These are phyloP conservation scores for Lycia hirtaria DNA, from an alignment of 2,888 invertebrate genomes.

Conservation along the genomic window DNA sequence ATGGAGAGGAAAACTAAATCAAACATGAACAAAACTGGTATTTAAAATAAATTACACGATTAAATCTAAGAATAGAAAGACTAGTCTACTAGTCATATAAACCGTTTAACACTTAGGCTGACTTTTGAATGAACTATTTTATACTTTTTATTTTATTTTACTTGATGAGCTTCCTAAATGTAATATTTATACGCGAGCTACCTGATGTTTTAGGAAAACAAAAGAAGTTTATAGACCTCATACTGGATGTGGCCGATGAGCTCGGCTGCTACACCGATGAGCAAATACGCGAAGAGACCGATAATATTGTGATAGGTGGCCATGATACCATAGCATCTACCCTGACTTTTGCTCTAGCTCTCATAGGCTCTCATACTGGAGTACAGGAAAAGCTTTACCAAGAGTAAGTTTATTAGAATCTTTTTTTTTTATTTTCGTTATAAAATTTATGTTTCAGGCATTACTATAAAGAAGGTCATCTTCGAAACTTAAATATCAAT, in stretches of 20 bases:
- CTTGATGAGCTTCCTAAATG: no score
- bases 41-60: background rate
- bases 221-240: constrained; percentile 4
- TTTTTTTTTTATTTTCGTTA: background rate
- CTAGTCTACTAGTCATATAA: no score
- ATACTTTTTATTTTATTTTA: no score
- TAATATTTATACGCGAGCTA: no score
- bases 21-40: background rate
- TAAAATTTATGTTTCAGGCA: no score
- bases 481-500: no score
- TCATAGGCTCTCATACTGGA: constrained; percentile 2
- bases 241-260: constrained; percentile 2
- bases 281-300: constrained; percentile 3
- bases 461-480: no score
- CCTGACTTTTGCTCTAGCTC: background rate
- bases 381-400: constrained; percentile 4
- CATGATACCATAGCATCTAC: constrained; percentile 8
- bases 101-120: no score
- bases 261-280: background rate
- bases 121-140: no score
- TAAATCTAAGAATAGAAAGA: no score
- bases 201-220: background rate
- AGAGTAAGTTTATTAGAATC: background rate
- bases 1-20: background rate
- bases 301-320: background rate